A percentile compares a stretch with the other conserved stretches of the same genome.
phyloP scores from a whole-genome alignment of 2,888 invertebrate species.

The Ennomos quercinarius region DNA sequence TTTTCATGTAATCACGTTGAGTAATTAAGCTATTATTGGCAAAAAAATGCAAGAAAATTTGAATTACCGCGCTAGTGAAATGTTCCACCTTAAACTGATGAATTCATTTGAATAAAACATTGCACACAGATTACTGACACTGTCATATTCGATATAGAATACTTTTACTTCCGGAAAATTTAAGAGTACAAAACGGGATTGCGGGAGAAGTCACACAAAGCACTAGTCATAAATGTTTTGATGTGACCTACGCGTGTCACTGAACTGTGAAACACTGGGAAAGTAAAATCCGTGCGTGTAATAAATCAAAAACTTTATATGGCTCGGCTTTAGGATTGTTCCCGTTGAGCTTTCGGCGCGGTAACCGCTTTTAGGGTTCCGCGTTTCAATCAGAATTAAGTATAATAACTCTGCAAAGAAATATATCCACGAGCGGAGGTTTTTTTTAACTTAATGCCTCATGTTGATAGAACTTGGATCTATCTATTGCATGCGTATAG shows the following conservation, averaged over 20 bases:
- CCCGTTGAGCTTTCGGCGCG: slow-evolving; percentile 15
- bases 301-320: slow-evolving; percentile 43
- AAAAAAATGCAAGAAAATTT: too few relatives aligned
- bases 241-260: slow-evolving; percentile 3
- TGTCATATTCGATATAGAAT: too few relatives aligned
- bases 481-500: too few relatives aligned
- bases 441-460: background rate
- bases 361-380: slow-evolving; percentile 27
- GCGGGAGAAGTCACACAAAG: too few relatives aligned
- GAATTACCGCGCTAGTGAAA: too few relatives aligned
- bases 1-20: too few relatives aligned
- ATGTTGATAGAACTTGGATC: background rate
- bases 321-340: slow-evolving; percentile 35
- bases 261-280: slow-evolving; percentile 23
- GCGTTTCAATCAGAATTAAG: background rate
- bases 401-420: background rate
- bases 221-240: background rate
- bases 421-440: background rate
- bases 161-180: too few relatives aligned
- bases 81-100: too few relatives aligned
- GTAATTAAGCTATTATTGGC: too few relatives aligned
- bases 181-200: too few relatives aligned
- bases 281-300: slow-evolving; percentile 25
- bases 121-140: background rate
- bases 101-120: background rate